Percentiles rank a stretch among this genome's conserved stretches.
Evolutionary conservation across 2,888 invertebrate genomes (phyloP).

Genomic region (Protophormia terraenovae): DNA sequence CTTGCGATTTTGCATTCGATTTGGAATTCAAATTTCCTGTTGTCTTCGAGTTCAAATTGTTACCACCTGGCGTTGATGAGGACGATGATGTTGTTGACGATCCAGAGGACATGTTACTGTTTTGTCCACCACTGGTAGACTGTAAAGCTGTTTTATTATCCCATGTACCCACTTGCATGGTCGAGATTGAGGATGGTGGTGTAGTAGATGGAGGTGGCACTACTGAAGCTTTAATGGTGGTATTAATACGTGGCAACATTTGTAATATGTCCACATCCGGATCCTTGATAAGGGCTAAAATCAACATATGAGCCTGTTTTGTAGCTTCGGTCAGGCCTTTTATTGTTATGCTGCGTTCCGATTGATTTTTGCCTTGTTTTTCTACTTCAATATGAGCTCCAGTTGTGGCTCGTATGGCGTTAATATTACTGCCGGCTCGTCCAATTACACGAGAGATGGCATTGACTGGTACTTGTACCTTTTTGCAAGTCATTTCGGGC

Average conservation of each 20-base stretch:
- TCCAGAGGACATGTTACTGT: conserved; percentile 71
- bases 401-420: conserved; percentile 97
- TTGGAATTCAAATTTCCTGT: conserved; percentile 73
- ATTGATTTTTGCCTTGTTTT: conserved; percentile 96
- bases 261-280: conserved; percentile 95
- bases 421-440: conserved; percentile 98
- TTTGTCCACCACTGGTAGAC: conserved; percentile 57
- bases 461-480: conserved; percentile 95
- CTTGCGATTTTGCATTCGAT: conserved; percentile 70
- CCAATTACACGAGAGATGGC: conserved; percentile 99
- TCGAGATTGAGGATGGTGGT: conserved; percentile 55
- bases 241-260: conserved; percentile 86
- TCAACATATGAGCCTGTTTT: conserved; percentile 94
- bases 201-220: conserved; percentile 60
- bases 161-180: conserved; percentile 79
- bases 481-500: conserved; percentile 87
- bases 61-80: conserved; percentile 71
- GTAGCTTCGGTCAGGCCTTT: conserved; percentile 96
- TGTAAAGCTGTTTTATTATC: conserved; percentile 78
- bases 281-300: conserved; percentile 95
- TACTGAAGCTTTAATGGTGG: conserved; percentile 76
- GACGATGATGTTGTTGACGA: conserved; percentile 73
- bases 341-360: conserved; percentile 96
- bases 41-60: conserved; percentile 41
- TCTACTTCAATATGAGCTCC: conserved; percentile 99